Evolutionary conservation across 2,113 vertebrate species (phyloP).

Genomic region (Pagrus major): DNA sequence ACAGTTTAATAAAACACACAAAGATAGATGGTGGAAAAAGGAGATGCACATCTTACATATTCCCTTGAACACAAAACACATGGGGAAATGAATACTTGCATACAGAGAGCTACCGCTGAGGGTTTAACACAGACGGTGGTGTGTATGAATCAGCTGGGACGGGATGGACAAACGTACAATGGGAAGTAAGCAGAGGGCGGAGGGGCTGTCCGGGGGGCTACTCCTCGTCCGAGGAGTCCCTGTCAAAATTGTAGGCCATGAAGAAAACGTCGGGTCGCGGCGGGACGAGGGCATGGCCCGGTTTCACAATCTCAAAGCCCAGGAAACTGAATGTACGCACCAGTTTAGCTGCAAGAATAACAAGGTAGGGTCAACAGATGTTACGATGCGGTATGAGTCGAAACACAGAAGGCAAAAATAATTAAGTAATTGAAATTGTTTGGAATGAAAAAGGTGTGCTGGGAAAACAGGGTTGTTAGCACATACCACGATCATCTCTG

Average conservation of each 20-base stretch:
- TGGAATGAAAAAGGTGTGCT: background rate
- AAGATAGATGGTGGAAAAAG: constrained; percentile 49
- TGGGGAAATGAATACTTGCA: constrained; percentile 26
- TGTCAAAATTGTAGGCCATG: constrained; percentile 98
- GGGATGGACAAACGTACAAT: constrained; percentile 35
- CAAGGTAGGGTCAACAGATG: background rate
- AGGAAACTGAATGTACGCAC: constrained; percentile 97
- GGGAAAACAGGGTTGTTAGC: background rate
- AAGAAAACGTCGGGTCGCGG: constrained; percentile 98
- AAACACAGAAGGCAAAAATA: background rate
- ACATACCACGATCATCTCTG: constrained; percentile 86
- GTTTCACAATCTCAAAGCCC: constrained; percentile 99
- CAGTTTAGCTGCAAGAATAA: constrained; percentile 79
- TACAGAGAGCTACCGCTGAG: constrained; percentile 33
- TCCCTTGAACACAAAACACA: constrained; percentile 70
- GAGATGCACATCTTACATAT: constrained; percentile 58
- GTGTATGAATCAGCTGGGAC: constrained; percentile 13
- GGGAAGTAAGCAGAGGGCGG: background rate
- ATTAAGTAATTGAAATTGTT: background rate
- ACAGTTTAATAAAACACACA: constrained; percentile 54
- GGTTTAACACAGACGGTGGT: constrained; percentile 27
- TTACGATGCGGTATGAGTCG: background rate
- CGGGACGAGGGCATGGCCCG: constrained; percentile 97
- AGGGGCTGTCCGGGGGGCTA: constrained; percentile 73
- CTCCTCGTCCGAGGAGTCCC: constrained; percentile 95